phyloP scores from a whole-genome alignment of 2,113 vertebrate species.

The Camelus bactrianus region DNA sequence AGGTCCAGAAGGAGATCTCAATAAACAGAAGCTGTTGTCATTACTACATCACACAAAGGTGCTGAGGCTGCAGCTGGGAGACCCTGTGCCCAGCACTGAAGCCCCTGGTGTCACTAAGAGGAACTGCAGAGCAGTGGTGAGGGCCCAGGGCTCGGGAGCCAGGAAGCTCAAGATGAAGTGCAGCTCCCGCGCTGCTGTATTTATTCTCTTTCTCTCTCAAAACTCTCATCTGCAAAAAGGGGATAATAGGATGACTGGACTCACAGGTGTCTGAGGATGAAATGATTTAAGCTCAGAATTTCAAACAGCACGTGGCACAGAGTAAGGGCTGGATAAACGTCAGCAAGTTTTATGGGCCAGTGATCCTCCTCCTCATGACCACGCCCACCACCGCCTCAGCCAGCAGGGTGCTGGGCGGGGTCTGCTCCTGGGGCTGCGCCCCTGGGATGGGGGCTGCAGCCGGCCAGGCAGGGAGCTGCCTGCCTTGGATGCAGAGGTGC shows the following conservation, averaged over 20 bases:
- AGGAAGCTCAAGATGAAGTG: background rate
- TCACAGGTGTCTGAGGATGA: background rate
- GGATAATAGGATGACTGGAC: background rate
- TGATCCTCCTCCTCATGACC: background rate
- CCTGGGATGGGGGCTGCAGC: background rate
- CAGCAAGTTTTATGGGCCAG: background rate
- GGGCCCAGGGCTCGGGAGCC: background rate
- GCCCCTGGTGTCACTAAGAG: background rate
- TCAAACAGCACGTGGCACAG: background rate
- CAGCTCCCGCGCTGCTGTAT: background rate
- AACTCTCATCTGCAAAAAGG: background rate
- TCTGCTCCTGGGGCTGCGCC: background rate
- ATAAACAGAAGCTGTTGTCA: background rate
- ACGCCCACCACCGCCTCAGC: no score
- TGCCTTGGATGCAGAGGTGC: fast-evolving
- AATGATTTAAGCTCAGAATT: background rate
- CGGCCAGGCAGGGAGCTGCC: fast-evolving
- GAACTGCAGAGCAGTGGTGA: fast-evolving
- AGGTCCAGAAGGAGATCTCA: background rate
- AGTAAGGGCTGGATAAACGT: background rate
- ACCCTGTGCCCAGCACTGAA: background rate
- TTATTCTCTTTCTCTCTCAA: background rate
- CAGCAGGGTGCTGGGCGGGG: no score
- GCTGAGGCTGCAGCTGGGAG: background rate
- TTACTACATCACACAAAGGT: no score